Conservation (phyloP, 2,113 vertebrate species). For the Tragelaphus imberbis region DNA sequence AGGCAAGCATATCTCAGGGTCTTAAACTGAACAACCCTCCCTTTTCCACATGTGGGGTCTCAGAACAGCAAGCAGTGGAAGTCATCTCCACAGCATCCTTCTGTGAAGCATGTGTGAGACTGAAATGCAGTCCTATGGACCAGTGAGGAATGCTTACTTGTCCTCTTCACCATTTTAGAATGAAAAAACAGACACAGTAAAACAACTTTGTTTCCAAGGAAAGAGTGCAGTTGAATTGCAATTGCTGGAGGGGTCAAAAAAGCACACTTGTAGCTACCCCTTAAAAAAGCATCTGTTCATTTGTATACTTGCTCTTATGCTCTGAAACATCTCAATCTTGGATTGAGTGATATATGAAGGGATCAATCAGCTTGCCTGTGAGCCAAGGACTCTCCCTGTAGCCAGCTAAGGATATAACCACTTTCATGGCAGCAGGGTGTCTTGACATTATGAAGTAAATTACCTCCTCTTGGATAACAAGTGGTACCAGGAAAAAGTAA, state of each 20-base stretch:
- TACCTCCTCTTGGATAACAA: conserved; percentile 57
- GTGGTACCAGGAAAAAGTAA: conserved; percentile 66
- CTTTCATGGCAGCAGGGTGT: conserved; percentile 42
- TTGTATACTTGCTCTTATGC: background rate
- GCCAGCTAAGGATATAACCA: background rate
- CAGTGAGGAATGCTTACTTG: background rate
- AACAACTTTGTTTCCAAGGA: conserved; percentile 7
- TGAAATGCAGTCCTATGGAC: background rate
- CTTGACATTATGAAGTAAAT: conserved; percentile 64
- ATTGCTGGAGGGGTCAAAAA: background rate
- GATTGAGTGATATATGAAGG: conserved; percentile 11
- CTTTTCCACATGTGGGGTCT: background rate
- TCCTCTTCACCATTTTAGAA: conserved; percentile 5
- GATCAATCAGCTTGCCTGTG: background rate
- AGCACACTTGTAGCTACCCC: background rate
- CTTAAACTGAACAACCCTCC: background rate
- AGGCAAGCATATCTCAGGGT: background rate
- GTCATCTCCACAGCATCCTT: background rate
- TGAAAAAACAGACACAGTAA: background rate
- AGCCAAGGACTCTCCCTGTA: background rate
- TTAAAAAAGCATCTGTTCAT: background rate
- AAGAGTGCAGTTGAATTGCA: background rate
- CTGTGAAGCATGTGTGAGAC: background rate
- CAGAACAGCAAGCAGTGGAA: background rate
- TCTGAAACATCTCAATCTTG: background rate